Base-by-base conservation (phyloP, 2,888 invertebrate genomes). In the Laothoe populi region DNA sequence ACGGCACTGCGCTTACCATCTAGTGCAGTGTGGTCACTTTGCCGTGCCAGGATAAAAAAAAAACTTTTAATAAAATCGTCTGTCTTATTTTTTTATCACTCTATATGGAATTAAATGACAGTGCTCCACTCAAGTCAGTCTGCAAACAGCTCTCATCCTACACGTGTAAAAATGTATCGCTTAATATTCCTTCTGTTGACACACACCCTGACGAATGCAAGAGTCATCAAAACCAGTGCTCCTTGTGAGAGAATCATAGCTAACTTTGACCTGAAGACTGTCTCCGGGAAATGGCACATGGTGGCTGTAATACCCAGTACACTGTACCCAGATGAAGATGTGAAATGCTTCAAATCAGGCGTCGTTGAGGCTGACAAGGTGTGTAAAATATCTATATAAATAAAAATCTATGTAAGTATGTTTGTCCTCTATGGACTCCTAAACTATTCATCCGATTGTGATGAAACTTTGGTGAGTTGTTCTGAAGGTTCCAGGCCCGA, bases 321-420 rank as follows among this genome's bases (percentile, higher is more conserved):
- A 13, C 61, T 81, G 62, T 90, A 86, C 61, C 87, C 88, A 11
- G 82, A 87, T 11, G 79, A 81, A 38, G 77, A 82, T 8, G n/a
- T n/a, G n/a, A n/a, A n/a, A n/a, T 91, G 91, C 67, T 88, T 85
- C 64, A 78, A 74, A 46, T 87, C 89, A 62, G 90, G 89, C 13
- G 84, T 90, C 31, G 87, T 87, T 67, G 91, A 92, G 64, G 83
- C 83, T 59, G 91, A 91, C 69, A 84, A 82, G 84, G 90, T 90
- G 67, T 78, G 81, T 23, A 3, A 1, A n/a, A n/a, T n/a, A n/a
- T n/a, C n/a, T n/a, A n/a, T n/a, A n/a, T n/a, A n/a, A n/a, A n/a
- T n/a, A n/a, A n/a, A n/a, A n/a, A n/a, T n/a, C n/a, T n/a, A n/a
- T n/a, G n/a, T n/a, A n/a, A n/a, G n/a, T n/a, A n/a, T n/a, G n/a